phyloP scores from a whole-genome alignment of 1,140 invertebrate species.

The Drosophila ananassae region DNA sequence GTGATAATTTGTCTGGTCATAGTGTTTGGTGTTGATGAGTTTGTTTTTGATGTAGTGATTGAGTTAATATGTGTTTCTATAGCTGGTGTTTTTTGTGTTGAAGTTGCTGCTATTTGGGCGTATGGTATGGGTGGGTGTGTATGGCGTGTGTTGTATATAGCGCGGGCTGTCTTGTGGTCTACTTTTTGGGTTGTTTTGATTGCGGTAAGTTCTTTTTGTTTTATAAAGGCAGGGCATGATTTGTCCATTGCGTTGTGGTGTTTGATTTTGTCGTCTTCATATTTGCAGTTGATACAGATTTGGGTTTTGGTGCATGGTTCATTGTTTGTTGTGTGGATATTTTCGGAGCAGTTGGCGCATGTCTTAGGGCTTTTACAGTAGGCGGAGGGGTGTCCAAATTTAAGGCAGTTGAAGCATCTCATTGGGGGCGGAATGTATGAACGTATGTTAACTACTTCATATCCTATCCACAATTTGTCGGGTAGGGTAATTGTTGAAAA shows the following conservation, averaged over 20 bases:
- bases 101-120: background rate
- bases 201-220: background rate
- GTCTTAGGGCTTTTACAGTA: conserved; percentile 7
- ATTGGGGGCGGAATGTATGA: conserved; percentile 9
- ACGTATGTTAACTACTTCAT: conserved; percentile 4
- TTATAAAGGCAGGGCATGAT: conserved; percentile 5
- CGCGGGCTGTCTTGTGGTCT: conserved; percentile 4
- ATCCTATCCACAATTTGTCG: conserved; percentile 3
- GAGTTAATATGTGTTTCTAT: background rate
- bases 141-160: background rate
- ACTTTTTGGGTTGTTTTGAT: conserved; percentile 6
- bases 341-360: conserved; percentile 4
- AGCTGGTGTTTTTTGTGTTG: background rate
- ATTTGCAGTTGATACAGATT: conserved; percentile 6
- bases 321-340: background rate
- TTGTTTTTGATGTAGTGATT: no score
- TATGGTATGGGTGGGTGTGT: conserved; percentile 5
- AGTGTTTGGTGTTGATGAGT: background rate
- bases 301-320: conserved; percentile 4
- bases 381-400: conserved; percentile 7
- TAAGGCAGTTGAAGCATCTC: conserved; percentile 6
- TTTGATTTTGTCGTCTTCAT: background rate
- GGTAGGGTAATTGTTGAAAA: conserved; percentile 4
- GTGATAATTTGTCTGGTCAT: conserved; percentile 1
- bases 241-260: conserved; percentile 7